Percentiles rank a stretch among this genome's conserved stretches.
These are phyloP conservation scores for Morpho achilles DNA, from an alignment of 2,888 invertebrate species.

Conservation along the genomic window DNA sequence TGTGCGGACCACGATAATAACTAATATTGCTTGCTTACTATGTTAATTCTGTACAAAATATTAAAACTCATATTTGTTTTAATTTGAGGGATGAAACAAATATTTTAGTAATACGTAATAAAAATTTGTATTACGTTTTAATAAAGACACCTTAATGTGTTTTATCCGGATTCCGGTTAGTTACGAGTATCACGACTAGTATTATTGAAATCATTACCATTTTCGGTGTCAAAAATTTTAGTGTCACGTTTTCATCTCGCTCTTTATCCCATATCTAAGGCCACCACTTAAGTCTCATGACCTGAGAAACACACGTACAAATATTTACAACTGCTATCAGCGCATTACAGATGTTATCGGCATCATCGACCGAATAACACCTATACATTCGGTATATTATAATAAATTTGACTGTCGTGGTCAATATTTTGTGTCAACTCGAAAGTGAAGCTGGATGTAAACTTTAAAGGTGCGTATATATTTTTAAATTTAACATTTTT, in stretches of 20 bases:
- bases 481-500: background rate
- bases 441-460: background rate
- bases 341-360: constrained; percentile 38
- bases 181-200: no score
- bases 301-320: constrained; percentile 35
- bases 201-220: background rate
- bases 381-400: background rate
- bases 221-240: constrained; percentile 6
- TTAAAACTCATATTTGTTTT: no score
- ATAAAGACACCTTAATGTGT: no score
- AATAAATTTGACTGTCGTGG: background rate
- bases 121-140: no score
- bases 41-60: no score
- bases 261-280: constrained; percentile 54
- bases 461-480: constrained; percentile 5
- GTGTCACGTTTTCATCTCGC: constrained; percentile 40
- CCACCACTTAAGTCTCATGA: constrained; percentile 51
- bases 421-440: background rate
- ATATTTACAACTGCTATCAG: constrained; percentile 30
- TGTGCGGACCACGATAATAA: no score
- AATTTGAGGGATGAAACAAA: no score
- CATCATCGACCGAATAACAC: constrained; percentile 15
- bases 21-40: no score
- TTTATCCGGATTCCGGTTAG: no score
- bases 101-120: no score